Evolutionary conservation across 2,113 vertebrate species (phyloP).

Genomic region (Gavialis gangeticus): DNA sequence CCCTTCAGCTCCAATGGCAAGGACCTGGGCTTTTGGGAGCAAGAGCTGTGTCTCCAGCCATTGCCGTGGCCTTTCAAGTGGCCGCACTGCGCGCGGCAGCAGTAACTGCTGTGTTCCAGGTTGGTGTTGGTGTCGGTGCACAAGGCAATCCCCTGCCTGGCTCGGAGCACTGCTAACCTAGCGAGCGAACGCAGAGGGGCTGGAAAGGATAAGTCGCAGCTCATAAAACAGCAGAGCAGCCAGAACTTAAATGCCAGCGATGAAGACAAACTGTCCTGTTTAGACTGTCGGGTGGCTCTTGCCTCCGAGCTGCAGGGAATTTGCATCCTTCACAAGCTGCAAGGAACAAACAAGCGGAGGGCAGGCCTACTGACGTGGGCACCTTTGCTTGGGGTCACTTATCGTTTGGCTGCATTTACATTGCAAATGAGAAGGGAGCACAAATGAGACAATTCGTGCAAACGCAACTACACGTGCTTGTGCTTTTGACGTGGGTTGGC

Average conservation of each 20-base stretch:
- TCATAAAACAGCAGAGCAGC: neutral
- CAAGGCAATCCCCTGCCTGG: neutral
- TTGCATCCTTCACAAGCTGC: neutral
- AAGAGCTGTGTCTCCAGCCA: neutral
- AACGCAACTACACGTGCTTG: neutral
- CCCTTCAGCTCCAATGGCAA: neutral
- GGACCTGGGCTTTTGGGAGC: neutral
- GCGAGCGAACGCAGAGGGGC: neutral
- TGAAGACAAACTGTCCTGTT: neutral
- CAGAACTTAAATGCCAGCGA: neutral
- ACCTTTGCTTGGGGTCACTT: neutral
- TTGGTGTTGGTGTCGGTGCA: neutral
- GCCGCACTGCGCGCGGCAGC: neutral
- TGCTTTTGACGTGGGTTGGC: accelerated
- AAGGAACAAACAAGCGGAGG: neutral
- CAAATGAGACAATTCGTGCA: accelerated
- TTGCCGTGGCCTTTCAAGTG: no score
- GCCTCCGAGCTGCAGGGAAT: neutral
- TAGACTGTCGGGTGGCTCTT: neutral
- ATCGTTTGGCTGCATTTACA: neutral
- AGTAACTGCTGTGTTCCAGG: neutral
- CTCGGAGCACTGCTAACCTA: neutral
- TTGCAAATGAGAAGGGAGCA: neutral
- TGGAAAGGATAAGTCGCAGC: neutral
- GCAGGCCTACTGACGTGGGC: accelerated